These are phyloP conservation scores for Nerophis ophidion DNA, from an alignment of 2,113 vertebrate species.

Conservation along the genomic window DNA sequence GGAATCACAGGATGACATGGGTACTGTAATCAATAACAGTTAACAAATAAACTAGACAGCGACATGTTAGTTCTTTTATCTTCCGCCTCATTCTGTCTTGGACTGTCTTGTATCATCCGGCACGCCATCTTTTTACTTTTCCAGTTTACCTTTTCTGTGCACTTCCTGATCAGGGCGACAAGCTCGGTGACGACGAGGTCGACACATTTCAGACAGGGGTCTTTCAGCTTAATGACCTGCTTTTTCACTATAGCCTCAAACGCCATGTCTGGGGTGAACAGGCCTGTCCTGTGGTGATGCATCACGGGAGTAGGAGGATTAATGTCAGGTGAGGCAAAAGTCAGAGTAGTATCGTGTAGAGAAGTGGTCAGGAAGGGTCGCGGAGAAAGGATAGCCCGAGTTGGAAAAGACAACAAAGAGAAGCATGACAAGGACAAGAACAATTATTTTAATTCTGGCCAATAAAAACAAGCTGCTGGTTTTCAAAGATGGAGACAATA, in stretches of 20 bases:
- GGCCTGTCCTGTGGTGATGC: constrained; percentile 81
- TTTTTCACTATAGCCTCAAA: constrained; percentile 99
- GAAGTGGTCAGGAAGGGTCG: constrained; percentile 15
- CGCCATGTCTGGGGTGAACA: constrained; percentile 95
- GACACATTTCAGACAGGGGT: constrained; percentile 95
- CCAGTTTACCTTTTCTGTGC: constrained; percentile 85
- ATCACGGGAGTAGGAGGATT: constrained; percentile 46
- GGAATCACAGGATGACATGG: constrained; percentile 1
- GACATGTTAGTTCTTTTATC: constrained; percentile 28
- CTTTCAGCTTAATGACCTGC: constrained; percentile 96
- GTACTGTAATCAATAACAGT: constrained; percentile 22
- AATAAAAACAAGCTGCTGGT: constrained; percentile 53
- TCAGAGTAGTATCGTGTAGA: constrained; percentile 20
- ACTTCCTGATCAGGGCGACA: constrained; percentile 86
- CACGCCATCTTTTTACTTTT: constrained; percentile 1
- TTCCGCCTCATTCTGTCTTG: background rate
- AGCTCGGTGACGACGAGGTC: constrained; percentile 94
- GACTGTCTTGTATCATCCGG: background rate
- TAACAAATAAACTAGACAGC: constrained; percentile 9
- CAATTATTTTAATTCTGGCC: constrained; percentile 30
- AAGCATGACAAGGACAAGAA: constrained; percentile 30
- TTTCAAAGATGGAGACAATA: constrained; percentile 1
- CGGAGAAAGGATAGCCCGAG: constrained; percentile 18
- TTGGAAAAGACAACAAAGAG: constrained; percentile 19
- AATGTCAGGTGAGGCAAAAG: constrained; percentile 31